Percentiles rank a stretch among this genome's conserved stretches.
Conservation (phyloP, 2,797 vertebrate species). For the Bryconaethiops microstoma region DNA sequence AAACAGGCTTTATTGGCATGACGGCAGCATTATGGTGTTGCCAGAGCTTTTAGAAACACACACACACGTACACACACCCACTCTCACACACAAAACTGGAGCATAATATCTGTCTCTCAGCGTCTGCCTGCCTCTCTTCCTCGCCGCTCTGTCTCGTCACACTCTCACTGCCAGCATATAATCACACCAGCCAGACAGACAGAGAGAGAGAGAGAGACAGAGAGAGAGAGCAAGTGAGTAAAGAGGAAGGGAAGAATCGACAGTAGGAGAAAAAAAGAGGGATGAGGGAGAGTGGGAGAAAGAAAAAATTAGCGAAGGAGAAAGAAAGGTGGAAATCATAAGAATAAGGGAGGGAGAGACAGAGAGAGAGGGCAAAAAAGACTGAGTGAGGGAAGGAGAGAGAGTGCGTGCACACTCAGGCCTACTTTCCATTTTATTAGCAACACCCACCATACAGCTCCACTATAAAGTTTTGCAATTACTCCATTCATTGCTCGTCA, state of each 20-base stretch:
- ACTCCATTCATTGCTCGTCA: too few relatives aligned
- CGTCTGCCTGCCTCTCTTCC: constrained; percentile 60
- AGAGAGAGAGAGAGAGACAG: constrained; percentile 5
- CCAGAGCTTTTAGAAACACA: constrained; percentile 64
- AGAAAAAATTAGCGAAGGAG: not conserved
- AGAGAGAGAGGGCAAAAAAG: constrained; percentile 37
- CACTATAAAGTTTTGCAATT: too few relatives aligned
- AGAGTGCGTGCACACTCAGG: too few relatives aligned
- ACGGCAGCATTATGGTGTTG: constrained; percentile 68
- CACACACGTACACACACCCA: constrained; percentile 32
- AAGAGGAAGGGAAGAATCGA: not conserved
- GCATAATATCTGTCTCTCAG: constrained; percentile 68
- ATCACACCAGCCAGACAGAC: constrained; percentile 64
- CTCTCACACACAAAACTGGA: constrained; percentile 39
- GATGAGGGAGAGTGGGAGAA: not conserved
- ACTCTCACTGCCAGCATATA: constrained; percentile 66
- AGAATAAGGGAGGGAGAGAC: not conserved
- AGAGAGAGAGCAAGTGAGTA: not conserved
- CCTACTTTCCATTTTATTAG: too few relatives aligned
- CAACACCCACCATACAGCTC: too few relatives aligned
- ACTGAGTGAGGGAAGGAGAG: not conserved
- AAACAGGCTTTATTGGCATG: constrained; percentile 76
- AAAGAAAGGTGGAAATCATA: not conserved
- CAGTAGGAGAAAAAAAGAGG: not conserved
- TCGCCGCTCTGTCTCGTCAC: constrained; percentile 60